Evolutionary conservation across 2,888 invertebrate species (phyloP), one percentile per base, ranked within the genome.

Genomic region (Mactromeris polynyma): DNA sequence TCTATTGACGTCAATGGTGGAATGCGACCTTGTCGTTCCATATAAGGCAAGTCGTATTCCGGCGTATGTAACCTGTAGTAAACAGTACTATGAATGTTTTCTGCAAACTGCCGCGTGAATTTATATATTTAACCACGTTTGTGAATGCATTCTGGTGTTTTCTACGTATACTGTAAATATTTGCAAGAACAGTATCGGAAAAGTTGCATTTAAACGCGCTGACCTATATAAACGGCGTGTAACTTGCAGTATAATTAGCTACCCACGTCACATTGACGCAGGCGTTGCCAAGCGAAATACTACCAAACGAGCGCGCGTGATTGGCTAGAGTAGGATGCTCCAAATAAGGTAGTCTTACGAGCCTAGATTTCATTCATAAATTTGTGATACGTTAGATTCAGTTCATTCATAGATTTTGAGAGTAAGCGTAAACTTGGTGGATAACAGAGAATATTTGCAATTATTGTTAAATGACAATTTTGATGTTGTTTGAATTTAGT

Each of bases 301-400:
- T n/a, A n/a, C n/a, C n/a, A n/a, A n/a, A 91, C 88, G 89, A 92
- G 86, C 86, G 80, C 33, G 85, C 91, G 79, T 92, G 90, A 95
- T 95, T 96, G 95, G 95, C 82, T 89, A 69, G 82, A 64, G 54
- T 40, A 90, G 91, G 88, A 64, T 92, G 88, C 92, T 90, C 95
- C 95, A 93, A 94, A 95, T 95, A 94, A 94, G 95, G 96, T 91
- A 93, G 93, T 91, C 38, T 88, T 91, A 90, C 92, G 89, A 92
- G 92, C 89, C 86, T 90, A 88, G 89, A 91, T 90, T 95, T 95
- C 95, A 95, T 96, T 95, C 94, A 95, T 95, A 95, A 95, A 93
- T 92, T 88, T 89, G 90, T 90, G 87, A 93, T 93, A 93, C 92
- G 92, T 89, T 92, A 93, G 92, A 81, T 78, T 69, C 85, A 86